Conservation (phyloP, 2,797 vertebrate genomes). For the Gadopsis bispinosus region DNA sequence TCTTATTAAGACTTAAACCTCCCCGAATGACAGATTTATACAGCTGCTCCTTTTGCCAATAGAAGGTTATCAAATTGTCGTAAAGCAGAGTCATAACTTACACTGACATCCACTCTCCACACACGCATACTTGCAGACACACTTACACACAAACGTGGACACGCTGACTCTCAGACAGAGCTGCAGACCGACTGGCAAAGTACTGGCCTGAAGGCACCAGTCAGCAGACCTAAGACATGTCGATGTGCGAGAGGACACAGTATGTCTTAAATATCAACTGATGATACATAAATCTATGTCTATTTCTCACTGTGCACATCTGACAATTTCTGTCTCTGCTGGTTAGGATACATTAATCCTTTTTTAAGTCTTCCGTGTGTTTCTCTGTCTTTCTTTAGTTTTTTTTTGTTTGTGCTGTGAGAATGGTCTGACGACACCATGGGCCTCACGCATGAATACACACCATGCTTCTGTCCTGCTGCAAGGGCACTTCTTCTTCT, state of each 20-base stretch:
- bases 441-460: constrained; percentile 15
- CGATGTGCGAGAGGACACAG: constrained; percentile 20
- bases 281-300: constrained; percentile 22
- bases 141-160: background rate
- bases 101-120: constrained; percentile 20
- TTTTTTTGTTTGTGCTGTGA: constrained; percentile 3
- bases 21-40: constrained; percentile 53
- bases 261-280: constrained; percentile 39
- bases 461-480: constrained; percentile 6
- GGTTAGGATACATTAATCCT: constrained; percentile 3
- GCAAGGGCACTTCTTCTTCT: background rate
- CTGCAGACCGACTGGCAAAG: constrained; percentile 19
- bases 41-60: constrained; percentile 31
- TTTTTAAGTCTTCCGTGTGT: background rate
- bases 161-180: constrained; percentile 19
- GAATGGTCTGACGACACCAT: constrained; percentile 7
- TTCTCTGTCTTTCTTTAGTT: constrained; percentile 1
- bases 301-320: constrained; percentile 2
- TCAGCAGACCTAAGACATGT: constrained; percentile 48
- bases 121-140: constrained; percentile 2
- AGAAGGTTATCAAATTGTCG: constrained; percentile 49
- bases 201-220: constrained; percentile 9
- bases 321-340: constrained; percentile 18
- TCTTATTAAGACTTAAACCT: constrained; percentile 50
- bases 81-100: constrained; percentile 63